Evolutionary conservation across 2,797 vertebrate genomes (phyloP).

Genomic region (Enteromius unitaeniatus): DNA sequence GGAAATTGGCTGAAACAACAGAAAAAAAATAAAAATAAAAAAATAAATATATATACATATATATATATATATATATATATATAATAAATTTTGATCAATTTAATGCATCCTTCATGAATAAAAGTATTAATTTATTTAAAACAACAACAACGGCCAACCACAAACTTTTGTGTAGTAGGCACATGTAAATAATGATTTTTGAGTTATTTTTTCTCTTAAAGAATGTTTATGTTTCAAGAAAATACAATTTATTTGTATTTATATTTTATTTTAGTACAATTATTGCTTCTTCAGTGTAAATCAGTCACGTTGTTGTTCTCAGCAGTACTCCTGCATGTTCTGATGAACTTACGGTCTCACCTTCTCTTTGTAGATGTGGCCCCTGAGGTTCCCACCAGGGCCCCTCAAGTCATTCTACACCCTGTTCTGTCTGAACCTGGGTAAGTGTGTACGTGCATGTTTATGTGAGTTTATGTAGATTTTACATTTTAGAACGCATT

Average conservation of each 20-base stretch:
- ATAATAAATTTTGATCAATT: not conserved
- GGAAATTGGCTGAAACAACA: not conserved
- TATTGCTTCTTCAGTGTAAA: not conserved
- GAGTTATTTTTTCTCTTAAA: not conserved
- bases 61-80: too few relatives aligned
- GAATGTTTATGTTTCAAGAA: not conserved
- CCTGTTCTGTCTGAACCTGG: constrained; percentile 92
- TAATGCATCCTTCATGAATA: not conserved
- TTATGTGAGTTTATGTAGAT: not conserved
- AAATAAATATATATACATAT: too few relatives aligned
- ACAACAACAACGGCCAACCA: not conserved
- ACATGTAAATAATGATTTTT: not conserved
- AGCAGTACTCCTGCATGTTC: not conserved
- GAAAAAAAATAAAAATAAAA: too few relatives aligned
- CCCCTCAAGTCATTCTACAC: constrained; percentile 96
- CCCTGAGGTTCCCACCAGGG: constrained; percentile 89
- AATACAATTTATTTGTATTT: not conserved
- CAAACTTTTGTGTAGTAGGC: not conserved
- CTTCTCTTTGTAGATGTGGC: constrained; percentile 84
- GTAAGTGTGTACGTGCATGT: constrained; percentile 77
- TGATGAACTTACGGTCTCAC: constrained; percentile 1
- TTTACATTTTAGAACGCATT: constrained; percentile 9
- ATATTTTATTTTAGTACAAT: too few relatives aligned
- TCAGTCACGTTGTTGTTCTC: not conserved
- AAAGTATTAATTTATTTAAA: too few relatives aligned